Percentiles rank a stretch among this genome's conserved stretches.
Evolutionary conservation across 2,888 invertebrate species (phyloP).

Genomic region (Tetranychus truncatus): DNA sequence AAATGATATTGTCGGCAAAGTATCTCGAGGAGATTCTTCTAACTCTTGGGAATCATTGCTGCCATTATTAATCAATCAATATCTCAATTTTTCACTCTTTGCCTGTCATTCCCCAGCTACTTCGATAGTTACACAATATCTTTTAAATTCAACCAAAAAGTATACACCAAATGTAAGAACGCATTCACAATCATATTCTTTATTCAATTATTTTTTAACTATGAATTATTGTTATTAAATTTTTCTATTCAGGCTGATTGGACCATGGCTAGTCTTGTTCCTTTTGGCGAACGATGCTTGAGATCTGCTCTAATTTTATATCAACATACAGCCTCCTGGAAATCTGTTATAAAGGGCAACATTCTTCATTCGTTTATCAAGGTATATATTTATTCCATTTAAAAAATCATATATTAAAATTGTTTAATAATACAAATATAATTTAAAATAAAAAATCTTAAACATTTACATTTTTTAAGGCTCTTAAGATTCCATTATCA

Average conservation of each 20-base stretch:
- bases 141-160: neutral
- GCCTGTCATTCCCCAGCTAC: slow-evolving; percentile 44
- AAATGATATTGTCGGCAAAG: slow-evolving; percentile 38
- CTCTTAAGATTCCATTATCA: slow-evolving; percentile 51
- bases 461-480: slow-evolving; percentile 32
- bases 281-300: slow-evolving; percentile 63
- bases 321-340: slow-evolving; percentile 49
- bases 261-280: slow-evolving; percentile 53
- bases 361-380: slow-evolving; percentile 51
- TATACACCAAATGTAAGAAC: neutral
- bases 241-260: neutral
- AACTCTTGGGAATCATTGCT: slow-evolving; percentile 41
- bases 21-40: neutral
- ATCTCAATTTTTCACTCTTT: slow-evolving; percentile 48
- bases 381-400: slow-evolving; percentile 30
- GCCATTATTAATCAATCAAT: slow-evolving; percentile 47
- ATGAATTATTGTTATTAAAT: neutral
- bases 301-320: slow-evolving; percentile 55
- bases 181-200: neutral
- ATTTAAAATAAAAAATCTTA: neutral
- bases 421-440: no score
- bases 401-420: no score
- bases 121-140: neutral
- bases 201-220: neutral
- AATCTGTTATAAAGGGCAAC: slow-evolving; percentile 49